Conservation (phyloP, 2,797 vertebrate species). For the Anas georgica region DNA sequence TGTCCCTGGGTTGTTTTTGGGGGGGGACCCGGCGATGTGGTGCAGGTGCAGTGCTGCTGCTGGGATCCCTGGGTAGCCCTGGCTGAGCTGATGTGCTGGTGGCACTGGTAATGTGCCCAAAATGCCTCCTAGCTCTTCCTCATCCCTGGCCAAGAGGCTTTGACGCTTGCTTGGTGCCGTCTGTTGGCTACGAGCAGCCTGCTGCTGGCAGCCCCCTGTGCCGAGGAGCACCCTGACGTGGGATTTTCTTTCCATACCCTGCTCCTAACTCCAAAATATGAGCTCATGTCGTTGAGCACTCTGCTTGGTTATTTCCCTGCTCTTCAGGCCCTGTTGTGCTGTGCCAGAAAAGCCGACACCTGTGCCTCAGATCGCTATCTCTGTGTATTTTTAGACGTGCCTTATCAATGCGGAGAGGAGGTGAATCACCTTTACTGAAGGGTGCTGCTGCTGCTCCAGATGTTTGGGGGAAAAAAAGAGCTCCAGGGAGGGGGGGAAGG, state of each 20-base stretch:
- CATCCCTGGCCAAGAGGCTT: accelerated
- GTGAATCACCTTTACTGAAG: background rate
- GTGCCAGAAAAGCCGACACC: background rate
- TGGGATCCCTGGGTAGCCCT: background rate
- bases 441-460: background rate
- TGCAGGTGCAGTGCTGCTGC: background rate
- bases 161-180: accelerated
- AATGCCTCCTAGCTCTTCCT: background rate
- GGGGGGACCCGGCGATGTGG: background rate
- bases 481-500: background rate
- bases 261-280: background rate
- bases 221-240: background rate
- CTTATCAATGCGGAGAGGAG: background rate
- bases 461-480: background rate
- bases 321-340: background rate
- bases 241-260: background rate
- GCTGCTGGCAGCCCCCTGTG: background rate
- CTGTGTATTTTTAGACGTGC: constrained; percentile 35
- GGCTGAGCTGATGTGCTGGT: background rate
- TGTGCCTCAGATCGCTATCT: background rate
- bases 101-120: accelerated
- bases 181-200: accelerated
- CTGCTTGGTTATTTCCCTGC: background rate
- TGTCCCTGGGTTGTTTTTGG: background rate
- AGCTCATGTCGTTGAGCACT: accelerated